These are phyloP conservation scores for Eulithis testata DNA, from an alignment of 2,888 invertebrate genomes.

Conservation along the genomic window DNA sequence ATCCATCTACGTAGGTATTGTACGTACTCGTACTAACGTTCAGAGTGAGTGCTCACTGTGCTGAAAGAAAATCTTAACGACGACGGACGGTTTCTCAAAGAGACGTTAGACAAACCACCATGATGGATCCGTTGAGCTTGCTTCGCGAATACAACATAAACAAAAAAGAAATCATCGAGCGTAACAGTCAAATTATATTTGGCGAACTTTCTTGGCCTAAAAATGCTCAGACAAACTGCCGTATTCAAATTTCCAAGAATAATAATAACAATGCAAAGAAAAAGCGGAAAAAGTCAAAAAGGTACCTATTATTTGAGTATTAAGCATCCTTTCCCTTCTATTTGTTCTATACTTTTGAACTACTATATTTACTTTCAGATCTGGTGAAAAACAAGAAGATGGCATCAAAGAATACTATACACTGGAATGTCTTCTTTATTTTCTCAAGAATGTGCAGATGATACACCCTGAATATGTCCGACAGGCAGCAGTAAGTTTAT, in stretches of 20 bases:
- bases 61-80: too few species aligned
- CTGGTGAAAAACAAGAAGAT: conserved; percentile 91
- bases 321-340: too few species aligned
- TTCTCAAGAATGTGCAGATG: conserved; percentile 96
- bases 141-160: conserved; percentile 98
- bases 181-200: conserved; percentile 97
- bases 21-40: too few species aligned
- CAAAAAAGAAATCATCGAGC: conserved; percentile 98
- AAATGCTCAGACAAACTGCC: conserved; percentile 98
- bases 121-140: conserved; percentile 99
- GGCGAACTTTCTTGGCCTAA: conserved; percentile 99
- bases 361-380: conserved; percentile 81
- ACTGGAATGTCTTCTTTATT: conserved; percentile 96
- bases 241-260: conserved; percentile 77
- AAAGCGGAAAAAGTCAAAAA: too few species aligned
- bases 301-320: conserved; percentile 64
- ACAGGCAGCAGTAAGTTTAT: conserved; percentile 95
- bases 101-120: conserved; percentile 59
- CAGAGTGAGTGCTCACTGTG: too few species aligned
- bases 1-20: too few species aligned
- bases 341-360: too few species aligned
- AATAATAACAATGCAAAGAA: too few species aligned
- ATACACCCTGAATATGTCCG: conserved; percentile 98
- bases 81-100: too few species aligned
- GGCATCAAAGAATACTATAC: conserved; percentile 98